Base-by-base conservation (phyloP, 2,888 invertebrate species). In the Pachliopta kotzebuea region DNA sequence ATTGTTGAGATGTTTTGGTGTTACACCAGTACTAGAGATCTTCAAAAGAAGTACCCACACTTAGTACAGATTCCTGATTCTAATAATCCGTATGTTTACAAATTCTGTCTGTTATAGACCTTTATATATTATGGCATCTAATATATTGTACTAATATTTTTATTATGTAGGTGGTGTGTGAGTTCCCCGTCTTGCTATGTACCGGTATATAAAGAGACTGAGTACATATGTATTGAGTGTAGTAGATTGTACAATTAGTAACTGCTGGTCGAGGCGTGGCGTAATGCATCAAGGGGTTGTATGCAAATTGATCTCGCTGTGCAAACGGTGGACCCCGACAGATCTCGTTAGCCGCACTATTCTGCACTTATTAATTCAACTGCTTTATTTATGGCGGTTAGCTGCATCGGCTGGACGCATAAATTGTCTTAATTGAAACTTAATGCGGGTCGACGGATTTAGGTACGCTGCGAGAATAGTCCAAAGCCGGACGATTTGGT, bases 341-440 rank as follows among this genome's bases (percentile, higher is more conserved):
- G 83, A 66, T 82, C 83, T 84, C 80, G 84, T 89, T 88, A 88
- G 85, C 72, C 69, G 68, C 73, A 74, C 85, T 77, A 86, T 85
- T 86, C 86, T 86, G 79, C 78, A 80, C 76, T 88, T 86, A 90
- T 90, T 90, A 90, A 90, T 89, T 86, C 84, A 85, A 88, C 81
- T 81, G 82, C 75, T 76, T 81, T 84, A 89, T 88, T 88, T 89
- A 91, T 85, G 80, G 75, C 70, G 68, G 77, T 73, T 73, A 76
- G 77, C 76, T 75, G 72, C 76, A 78, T 77, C 74, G 74, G 73
- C 70, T 72, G 78, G 79, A 79, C 78, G 82, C 80, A 88, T 86
- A 86, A 87, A 86, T 87, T 85, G 82, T 76, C 79, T 81, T 88
- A 87, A 89, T 87, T 88, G 88, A 83, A 89, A 85, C 71, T 86